Evolutionary conservation across 2,797 vertebrate genomes (phyloP), one percentile per base, ranked within the genome.

Genomic region (Spinus pinus): DNA sequence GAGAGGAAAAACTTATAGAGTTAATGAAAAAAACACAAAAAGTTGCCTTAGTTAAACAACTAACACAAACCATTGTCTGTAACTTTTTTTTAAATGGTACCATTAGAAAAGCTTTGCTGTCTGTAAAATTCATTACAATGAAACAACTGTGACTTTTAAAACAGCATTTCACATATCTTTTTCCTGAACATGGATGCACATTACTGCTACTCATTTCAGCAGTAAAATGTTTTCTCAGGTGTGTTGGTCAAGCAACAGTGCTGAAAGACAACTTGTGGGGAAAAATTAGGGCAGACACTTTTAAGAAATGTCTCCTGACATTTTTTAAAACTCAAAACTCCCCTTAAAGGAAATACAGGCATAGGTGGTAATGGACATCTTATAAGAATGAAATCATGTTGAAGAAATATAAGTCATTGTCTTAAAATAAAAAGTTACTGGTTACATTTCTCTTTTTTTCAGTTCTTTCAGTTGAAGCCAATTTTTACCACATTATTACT

Each of bases 251-350:
- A 53, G 7, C 4, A 67, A 33, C 16, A 30, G 24, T 31, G 10
- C 4, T 6, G 6, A 81, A 90, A 91, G 18, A 16, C 23, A 39
- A 65, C 11, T n/a, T 0, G 0, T 1, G 2, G 33, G 8, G 4
- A 49, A 94, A 87, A 95, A 31, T 7, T 80, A 27, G 15, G 30
- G 30, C 37, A 49, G 3, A 9, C 8, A 25, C 23, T 24, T 25
- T 11, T 15, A 33, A 56, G 21, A 33, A 33, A 33, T 6, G 2
- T 66, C 8, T 75, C 15, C 41, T n/a, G 14, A 61, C 12, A 51
- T 33, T 61, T 93, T 78, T 88, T 33, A 56, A 56, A 56, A n/a
- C 9, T 54, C 33, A 74, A 35, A 71, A 58, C 65, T 80, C 12
- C 12, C 5, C 7, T 61, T 87, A n/a, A 80, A 64, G 37, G 18